Evolutionary conservation across 2,113 vertebrate species (phyloP).

Genomic region (Crotophaga sulcirostris): DNA sequence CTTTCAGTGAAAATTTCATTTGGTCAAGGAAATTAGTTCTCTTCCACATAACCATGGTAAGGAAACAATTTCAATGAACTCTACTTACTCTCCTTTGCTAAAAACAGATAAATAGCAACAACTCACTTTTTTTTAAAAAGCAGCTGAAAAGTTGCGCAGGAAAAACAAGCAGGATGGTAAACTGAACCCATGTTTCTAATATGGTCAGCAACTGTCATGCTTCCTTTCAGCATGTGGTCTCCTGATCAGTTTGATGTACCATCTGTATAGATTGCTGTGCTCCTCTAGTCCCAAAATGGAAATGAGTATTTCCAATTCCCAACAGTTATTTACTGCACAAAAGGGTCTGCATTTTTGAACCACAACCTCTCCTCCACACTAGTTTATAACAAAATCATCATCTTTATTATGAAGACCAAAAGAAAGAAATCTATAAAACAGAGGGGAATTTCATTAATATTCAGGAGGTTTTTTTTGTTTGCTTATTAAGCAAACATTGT

Average conservation of each 20-base stretch:
- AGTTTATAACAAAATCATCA: neutral
- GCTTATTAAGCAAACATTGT: neutral
- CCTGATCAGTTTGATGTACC: neutral
- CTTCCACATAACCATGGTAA: neutral
- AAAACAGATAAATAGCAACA: neutral
- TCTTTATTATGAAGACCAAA: neutral
- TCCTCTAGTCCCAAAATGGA: neutral
- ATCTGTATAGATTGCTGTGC: neutral
- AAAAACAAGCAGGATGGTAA: neutral
- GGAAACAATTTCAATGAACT: neutral
- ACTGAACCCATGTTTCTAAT: neutral
- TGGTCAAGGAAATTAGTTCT: neutral
- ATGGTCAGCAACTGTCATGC: neutral
- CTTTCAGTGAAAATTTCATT: neutral
- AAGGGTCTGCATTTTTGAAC: neutral
- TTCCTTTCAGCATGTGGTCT: neutral
- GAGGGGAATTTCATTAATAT: neutral
- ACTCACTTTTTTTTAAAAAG: neutral
- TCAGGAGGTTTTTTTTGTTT: neutral
- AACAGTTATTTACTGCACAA: neutral
- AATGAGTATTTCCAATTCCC: neutral
- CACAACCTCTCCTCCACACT: neutral
- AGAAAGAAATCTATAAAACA: neutral
- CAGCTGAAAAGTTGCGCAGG: neutral
- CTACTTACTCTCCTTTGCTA: neutral